Evolutionary conservation across 2,888 invertebrate genomes (phyloP), one percentile per base, ranked within the genome.

Genomic region (Drosophila barbarae): DNA sequence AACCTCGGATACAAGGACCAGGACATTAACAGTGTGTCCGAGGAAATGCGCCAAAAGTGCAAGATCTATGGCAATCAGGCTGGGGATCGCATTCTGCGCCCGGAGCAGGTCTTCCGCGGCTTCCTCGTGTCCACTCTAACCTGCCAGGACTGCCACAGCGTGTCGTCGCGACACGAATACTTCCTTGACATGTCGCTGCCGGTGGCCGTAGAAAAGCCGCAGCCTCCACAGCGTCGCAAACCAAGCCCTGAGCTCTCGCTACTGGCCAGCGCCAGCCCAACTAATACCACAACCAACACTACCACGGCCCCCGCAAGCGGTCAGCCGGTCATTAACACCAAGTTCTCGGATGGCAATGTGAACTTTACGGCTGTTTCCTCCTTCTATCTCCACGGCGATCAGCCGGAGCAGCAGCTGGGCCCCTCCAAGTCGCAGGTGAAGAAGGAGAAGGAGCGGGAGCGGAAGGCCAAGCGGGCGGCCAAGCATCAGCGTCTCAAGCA

Each of bases 181-280:
- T 99, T 99, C 90, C 91, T 98, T 56, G 99, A 99, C 90, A 92
- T 99, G 73, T 98, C 98, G 66, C 91, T 99, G 68, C 98, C 98
- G 0, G 95, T 98, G 21, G 93, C 93, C 49, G 92, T 93, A 3
- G 93, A 93, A 73, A 93, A 95, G 55, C 94, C 93, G 10, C 93
- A 94, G 75, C 94, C 94, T 1, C 94, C 95, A 0, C 90, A 93
- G 5, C 88, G 92, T 5, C 91, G 92, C 85, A 88, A 86, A 65
- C 81, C 76, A n/a, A 89, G 89, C 65, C 89, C 90, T 2, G 90
- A 90, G 36, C 76, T 82, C 41, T 73, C 71, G 5, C 71, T 12
- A 8, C 49, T 23, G 41, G 12, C 23, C 41, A 34, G 32, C 26
- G 32, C 32, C 39, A 35, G 42, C n/a, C 2, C 15, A 38, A 32